Evolutionary conservation across 2,888 invertebrate species (phyloP), one percentile per base, ranked within the genome.

Genomic region (Tyria jacobaeae): DNA sequence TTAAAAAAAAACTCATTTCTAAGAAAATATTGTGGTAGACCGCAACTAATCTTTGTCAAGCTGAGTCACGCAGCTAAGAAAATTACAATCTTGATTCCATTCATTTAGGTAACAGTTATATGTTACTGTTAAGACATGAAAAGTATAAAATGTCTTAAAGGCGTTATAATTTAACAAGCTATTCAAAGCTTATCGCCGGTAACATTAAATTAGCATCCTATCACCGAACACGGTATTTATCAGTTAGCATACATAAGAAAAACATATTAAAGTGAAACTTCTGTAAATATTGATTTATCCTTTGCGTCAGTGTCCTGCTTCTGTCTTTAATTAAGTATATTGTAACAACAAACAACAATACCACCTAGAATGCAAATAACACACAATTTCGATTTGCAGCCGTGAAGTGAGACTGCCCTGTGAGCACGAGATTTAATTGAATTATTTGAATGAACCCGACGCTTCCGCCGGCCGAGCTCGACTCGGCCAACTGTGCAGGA

Each of bases 381-480:
- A 87, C 89, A 76, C 87, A 89, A 86, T 80, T 82, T 67, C 57
- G 77, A 76, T 82, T 74, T 83, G 85, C 87, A 89, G 84, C 87
- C 87, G 88, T 87, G 86, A 86, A 88, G 82, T 85, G 84, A 81
- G 85, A 83, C 85, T 89, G 90, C 86, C 87, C 89, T 89, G 85
- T 84, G 88, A 80, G 82, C 83, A 80, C 83, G 84, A 83, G 87
- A 88, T 89, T 90, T 92, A 92, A 93, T 93, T 92, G 89, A 92
- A 93, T 93, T 92, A 93, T 92, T 90, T 84, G 90, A 92, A 89
- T 90, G 91, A 91, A 86, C 86, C 87, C 92, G 88, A 86, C 88
- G 90, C 89, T 92, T 92, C 93, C 93, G 92, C 81, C 85, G 87
- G 63, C 64, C 70, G 79, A 79, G 78, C 78, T 62, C 73, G 70